Evolutionary conservation across 2,113 vertebrate genomes (phyloP).

Genomic region (Ophthalmolycus amberensis): DNA sequence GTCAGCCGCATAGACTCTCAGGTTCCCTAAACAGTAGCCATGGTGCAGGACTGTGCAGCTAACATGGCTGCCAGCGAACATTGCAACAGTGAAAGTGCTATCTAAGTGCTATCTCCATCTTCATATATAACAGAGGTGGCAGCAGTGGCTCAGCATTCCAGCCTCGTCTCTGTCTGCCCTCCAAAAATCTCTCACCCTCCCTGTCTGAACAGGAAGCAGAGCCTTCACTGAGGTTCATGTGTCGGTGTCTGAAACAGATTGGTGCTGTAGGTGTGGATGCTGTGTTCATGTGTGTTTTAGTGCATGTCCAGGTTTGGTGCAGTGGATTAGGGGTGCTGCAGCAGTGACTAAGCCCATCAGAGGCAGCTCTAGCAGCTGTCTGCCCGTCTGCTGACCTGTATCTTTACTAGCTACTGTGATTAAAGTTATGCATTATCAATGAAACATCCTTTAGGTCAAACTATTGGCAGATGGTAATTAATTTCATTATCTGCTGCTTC

Average conservation of each 20-base stretch:
- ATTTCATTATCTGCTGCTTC: not conserved
- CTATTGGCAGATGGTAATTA: not conserved
- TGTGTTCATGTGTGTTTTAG: slow-evolving; percentile 24
- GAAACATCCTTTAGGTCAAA: not conserved
- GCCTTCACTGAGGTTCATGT: slow-evolving; percentile 45
- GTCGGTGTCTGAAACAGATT: slow-evolving; percentile 47
- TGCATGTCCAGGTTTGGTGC: slow-evolving; percentile 59
- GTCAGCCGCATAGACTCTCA: not conserved
- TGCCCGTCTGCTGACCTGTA: slow-evolving; percentile 17
- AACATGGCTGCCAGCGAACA: slow-evolving; percentile 21
- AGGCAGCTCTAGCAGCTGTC: slow-evolving; percentile 41
- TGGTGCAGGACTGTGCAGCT: slow-evolving; percentile 14
- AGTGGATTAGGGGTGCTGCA: slow-evolving; percentile 62
- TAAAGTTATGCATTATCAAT: slow-evolving; percentile 35
- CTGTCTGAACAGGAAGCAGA: slow-evolving; percentile 31
- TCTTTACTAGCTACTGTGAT: slow-evolving; percentile 16
- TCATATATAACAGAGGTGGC: slow-evolving; percentile 45
- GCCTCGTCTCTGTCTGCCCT: slow-evolving; percentile 54
- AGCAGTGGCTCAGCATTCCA: slow-evolving; percentile 58
- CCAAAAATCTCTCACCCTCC: slow-evolving; percentile 53
- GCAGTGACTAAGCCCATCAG: slow-evolving; percentile 58
- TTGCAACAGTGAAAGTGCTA: slow-evolving; percentile 14
- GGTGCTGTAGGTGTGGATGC: slow-evolving; percentile 27
- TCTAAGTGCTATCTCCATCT: slow-evolving; percentile 24
- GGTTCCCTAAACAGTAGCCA: not conserved